Conservation (phyloP, 2,797 vertebrate genomes). For the Synanceia verrucosa region DNA sequence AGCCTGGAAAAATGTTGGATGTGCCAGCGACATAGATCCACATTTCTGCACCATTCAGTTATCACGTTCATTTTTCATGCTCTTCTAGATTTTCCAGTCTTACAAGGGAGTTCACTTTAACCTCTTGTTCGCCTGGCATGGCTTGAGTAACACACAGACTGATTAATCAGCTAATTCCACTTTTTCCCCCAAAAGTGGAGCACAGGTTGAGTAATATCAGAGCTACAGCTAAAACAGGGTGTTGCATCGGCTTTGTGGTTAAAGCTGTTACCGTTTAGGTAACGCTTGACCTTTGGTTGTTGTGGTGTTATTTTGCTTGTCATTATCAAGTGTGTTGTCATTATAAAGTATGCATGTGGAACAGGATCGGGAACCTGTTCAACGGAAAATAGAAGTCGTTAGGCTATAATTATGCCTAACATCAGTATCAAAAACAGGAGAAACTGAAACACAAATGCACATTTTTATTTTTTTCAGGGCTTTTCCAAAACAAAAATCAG, state of each 20-base stretch:
- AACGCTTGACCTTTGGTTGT: neutral
- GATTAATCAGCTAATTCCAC: neutral
- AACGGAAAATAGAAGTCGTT: constrained; percentile 14
- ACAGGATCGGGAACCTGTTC: constrained; percentile 48
- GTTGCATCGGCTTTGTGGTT: neutral
- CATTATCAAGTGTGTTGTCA: neutral
- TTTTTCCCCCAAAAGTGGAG: neutral
- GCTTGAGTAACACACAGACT: constrained; percentile 10
- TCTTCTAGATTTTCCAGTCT: constrained; percentile 51
- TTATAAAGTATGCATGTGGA: constrained; percentile 13
- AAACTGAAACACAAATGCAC: neutral
- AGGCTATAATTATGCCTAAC: neutral
- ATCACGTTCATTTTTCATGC: constrained; percentile 13
- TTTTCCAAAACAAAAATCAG: neutral
- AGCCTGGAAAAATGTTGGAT: neutral
- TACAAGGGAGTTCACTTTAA: constrained; percentile 11
- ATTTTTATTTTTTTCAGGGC: neutral
- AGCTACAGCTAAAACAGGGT: neutral
- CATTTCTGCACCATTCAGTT: neutral
- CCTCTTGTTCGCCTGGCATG: neutral
- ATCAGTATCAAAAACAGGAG: neutral
- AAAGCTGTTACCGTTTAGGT: neutral
- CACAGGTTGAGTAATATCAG: neutral
- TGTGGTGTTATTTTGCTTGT: constrained; percentile 17
- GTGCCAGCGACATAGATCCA: neutral